Base-by-base conservation (phyloP, 2,113 vertebrate species). In the Bufo bufo region DNA sequence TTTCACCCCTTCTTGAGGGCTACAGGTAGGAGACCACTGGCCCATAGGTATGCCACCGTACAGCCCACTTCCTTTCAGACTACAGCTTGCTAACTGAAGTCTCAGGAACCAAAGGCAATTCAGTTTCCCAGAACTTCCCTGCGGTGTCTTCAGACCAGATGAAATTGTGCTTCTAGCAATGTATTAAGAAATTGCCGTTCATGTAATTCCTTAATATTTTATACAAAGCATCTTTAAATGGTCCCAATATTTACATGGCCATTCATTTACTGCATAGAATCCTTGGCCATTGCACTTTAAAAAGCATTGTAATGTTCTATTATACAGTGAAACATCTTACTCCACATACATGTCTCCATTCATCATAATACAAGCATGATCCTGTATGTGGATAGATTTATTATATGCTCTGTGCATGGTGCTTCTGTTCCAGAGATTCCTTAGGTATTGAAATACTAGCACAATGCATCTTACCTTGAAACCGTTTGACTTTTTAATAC, bases 381-480 rank as follows among this genome's bases (percentile, higher is more conserved):
- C 52, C 10, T 47, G 52, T 65, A n/a, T 63, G 74, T 58, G 50
- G 43, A 17, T 77, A 23, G 6, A 50, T 6, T 63, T 50, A 56
- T 59, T 58, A 47, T 16, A 59, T 11, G 17, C 66, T 12, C 23
- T 59, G 4, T 47, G 4, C 43, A 49, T 13, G 12, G 17, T 47
- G 49, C 9, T 74, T 58, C 66, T 85, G 14, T 71, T 61, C 33
- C 12, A 23, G 23, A 61, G 14, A 56, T 71, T 72, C 49, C 59
- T 72, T 54, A 3, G 6, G 23, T 54, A 85, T 17, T 74, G 23
- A 69, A 50, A 54, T 84, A 23, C n/a, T 45, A 59, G 8, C 33
- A 85, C 69, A 85, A 74, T 74, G 17, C 17, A 45, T 3, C 20
- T 71, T 74, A 85, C 83, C 83, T 85, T 71, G 83, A 85, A 85